Conservation (phyloP, 64 coral and sea anemone species). For the Orbicella faveolata region DNA sequence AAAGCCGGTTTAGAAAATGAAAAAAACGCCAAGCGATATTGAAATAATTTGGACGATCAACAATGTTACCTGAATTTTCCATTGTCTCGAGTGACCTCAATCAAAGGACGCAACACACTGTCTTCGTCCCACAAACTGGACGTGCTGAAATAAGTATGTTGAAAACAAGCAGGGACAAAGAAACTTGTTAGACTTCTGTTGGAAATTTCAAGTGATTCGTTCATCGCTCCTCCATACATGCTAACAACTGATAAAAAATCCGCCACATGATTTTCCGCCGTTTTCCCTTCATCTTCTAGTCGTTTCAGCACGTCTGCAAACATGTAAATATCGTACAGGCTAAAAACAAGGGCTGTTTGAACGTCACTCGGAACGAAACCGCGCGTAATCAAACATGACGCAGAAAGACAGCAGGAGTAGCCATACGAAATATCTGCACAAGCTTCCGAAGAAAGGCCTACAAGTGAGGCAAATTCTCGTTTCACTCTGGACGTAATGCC, state of each 20-base stretch:
- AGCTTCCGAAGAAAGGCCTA: slow-evolving; percentile 15
- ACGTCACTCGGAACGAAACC: slow-evolving; percentile 15
- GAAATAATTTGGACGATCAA: not conserved
- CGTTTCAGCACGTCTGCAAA: slow-evolving; percentile 47
- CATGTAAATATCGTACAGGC: slow-evolving; percentile 70
- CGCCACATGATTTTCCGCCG: slow-evolving; percentile 21
- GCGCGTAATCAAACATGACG: slow-evolving; percentile 33
- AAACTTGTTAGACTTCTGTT: slow-evolving; percentile 1
- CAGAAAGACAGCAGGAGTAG: slow-evolving; percentile 51
- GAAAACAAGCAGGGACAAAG: slow-evolving; percentile 69
- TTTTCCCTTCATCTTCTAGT: slow-evolving; percentile 31
- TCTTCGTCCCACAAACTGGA: slow-evolving; percentile 66
- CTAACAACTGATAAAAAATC: slow-evolving; percentile 66
- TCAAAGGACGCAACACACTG: slow-evolving; percentile 21
- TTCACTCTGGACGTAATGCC: slow-evolving; percentile 44
- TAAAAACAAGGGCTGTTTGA: slow-evolving; percentile 47
- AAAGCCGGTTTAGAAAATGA: too few species aligned
- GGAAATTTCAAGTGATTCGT: slow-evolving; percentile 42
- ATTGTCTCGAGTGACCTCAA: slow-evolving; percentile 56
- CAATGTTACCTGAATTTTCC: slow-evolving; percentile 62
- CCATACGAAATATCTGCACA: slow-evolving; percentile 40
- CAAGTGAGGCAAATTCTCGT: slow-evolving; percentile 27
- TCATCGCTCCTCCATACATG: slow-evolving; percentile 78
- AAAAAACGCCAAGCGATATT: too few species aligned
- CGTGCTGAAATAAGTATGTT: slow-evolving; percentile 64